Evolutionary conservation across 2,797 vertebrate genomes (phyloP), one percentile per base, ranked within the genome.

Genomic region (Mormyrus proboscirostris): DNA sequence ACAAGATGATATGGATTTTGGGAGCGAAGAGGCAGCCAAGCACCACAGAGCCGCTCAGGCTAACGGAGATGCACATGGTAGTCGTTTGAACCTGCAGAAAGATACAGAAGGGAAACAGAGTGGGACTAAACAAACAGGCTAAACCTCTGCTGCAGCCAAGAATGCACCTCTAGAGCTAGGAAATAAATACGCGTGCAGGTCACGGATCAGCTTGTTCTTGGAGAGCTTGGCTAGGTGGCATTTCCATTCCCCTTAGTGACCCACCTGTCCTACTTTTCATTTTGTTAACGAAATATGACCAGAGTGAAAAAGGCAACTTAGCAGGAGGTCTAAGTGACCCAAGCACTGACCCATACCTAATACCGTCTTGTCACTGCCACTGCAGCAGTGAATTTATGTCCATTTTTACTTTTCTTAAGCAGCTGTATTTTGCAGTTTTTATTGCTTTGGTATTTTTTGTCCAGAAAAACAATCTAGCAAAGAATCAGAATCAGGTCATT

Each of bases 51-150:
- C 97, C 97, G 0, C 97, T 97, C 92, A 98, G 96, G 91, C 97
- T 97, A 91, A 98, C 97, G 0, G 97, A 98, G 93, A 98, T 95
- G 33, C 97, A 98, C 96, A 98, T 97, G 89, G 97, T 98, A 84
- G 97, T 98, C 69, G 97, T 98, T 94, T 98, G 97, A 25, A 98
- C 97, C 97, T 98, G 94, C 2, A 41, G 73, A 86, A 90, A 50
- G 19, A 59, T 57, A 19, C n/a, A 57, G 51, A 19, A 14, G 19
- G 79, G 47, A n/a, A 49, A 49, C 3, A 25, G 79, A 25, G 8
- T 50, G 79, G 44, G 5, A 38, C 33, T 76, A 76, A 76, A 41
- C 33, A 41, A 19, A 19, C 69, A 16, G 69, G 33, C 69, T 33
- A 76, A 41, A 19, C 33, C 41, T 82, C 76, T 82, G 41, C 8